Conservation (phyloP, 2,797 vertebrate species). For the Microcaecilia unicolor region DNA sequence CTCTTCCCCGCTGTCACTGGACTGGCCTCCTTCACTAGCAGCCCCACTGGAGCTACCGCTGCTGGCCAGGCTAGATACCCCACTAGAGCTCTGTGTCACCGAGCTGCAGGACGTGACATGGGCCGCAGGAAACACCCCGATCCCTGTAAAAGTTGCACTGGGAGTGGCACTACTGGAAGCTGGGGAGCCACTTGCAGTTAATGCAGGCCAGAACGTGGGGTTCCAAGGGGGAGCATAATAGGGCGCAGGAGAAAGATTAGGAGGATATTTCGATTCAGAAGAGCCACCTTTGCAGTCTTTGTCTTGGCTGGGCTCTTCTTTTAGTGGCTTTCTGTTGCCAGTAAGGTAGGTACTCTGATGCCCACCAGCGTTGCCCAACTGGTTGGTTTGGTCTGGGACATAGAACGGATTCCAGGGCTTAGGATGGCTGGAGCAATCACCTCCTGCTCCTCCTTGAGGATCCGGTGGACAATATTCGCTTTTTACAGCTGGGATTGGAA, state of each 20-base stretch:
- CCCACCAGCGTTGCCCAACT: conserved; percentile 36
- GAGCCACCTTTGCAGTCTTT: conserved; percentile 19
- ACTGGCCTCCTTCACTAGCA: conserved; percentile 42
- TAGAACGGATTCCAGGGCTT: conserved; percentile 62
- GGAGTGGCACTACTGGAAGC: conserved; percentile 20
- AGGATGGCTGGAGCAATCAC: conserved; percentile 47
- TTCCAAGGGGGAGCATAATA: conserved; percentile 61
- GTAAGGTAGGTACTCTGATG: conserved; percentile 48
- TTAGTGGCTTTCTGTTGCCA: conserved; percentile 37
- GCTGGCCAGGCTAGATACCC: conserved; percentile 7
- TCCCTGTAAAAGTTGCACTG: conserved; percentile 11
- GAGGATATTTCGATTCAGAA: conserved; percentile 29
- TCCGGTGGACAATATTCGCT: conserved; percentile 52
- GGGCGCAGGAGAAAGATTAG: conserved; percentile 35
- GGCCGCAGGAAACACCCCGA: conserved; percentile 33
- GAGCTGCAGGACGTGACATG: conserved; percentile 26
- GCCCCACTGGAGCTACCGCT: conserved; percentile 66
- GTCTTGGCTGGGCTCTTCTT: conserved; percentile 53
- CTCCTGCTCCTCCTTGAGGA: conserved; percentile 33
- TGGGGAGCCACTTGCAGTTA: conserved; percentile 44
- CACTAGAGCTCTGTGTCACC: conserved; percentile 33
- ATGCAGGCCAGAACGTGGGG: conserved; percentile 60
- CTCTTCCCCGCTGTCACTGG: conserved; percentile 61
- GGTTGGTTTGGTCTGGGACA: conserved; percentile 55
- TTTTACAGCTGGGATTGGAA: conserved; percentile 44